Conservation (phyloP, 1,140 invertebrate genomes). For the Mamestra configurata region DNA sequence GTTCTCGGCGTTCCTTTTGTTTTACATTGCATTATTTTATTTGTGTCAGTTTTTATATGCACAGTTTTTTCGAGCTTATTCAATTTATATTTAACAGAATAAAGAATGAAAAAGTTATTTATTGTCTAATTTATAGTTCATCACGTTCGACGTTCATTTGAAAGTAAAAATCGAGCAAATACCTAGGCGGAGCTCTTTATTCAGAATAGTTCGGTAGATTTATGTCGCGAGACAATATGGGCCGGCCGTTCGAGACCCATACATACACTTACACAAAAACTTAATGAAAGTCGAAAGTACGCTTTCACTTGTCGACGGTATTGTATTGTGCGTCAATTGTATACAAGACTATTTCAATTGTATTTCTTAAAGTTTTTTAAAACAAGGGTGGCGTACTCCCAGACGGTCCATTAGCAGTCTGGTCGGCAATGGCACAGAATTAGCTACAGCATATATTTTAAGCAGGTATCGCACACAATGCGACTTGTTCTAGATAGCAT, state of each 20-base stretch:
- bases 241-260: slow-evolving; percentile 71
- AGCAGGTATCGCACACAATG: slow-evolving; percentile 47
- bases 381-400: slow-evolving; percentile 60
- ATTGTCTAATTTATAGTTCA: slow-evolving; percentile 45
- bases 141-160: slow-evolving; percentile 42
- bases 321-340: slow-evolving; percentile 71
- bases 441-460: slow-evolving; percentile 48
- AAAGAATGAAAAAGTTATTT: slow-evolving; percentile 22
- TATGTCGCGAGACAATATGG: slow-evolving; percentile 84
- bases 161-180: slow-evolving; percentile 65
- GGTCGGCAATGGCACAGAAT: slow-evolving; percentile 46
- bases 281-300: slow-evolving; percentile 86
- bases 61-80: not conserved
- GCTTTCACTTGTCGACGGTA: slow-evolving; percentile 84
- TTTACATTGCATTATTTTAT: slow-evolving; percentile 4
- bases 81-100: slow-evolving; percentile 9
- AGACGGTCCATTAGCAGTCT: slow-evolving; percentile 43
- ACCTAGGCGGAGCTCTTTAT: slow-evolving; percentile 60
- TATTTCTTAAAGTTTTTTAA: slow-evolving; percentile 58
- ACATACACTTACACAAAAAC: slow-evolving; percentile 84
- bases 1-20: slow-evolving; percentile 17
- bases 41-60: slow-evolving; percentile 7
- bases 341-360: slow-evolving; percentile 58
- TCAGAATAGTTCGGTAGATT: slow-evolving; percentile 69
- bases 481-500: slow-evolving; percentile 44